phyloP scores from a whole-genome alignment of 2,888 invertebrate species.

The Pimpla rufipes region DNA sequence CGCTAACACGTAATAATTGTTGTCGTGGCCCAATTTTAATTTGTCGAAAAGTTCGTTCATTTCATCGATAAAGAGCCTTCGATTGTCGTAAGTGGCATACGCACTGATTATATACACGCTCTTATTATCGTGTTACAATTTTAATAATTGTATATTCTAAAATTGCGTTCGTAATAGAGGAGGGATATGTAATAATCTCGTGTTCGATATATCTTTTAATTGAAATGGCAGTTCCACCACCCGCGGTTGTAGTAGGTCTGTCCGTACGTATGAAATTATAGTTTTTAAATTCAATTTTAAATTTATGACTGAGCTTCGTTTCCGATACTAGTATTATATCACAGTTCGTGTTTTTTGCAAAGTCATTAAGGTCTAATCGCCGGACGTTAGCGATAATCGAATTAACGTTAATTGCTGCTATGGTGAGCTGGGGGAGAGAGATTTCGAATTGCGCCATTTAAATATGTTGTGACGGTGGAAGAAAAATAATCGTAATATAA shows the following conservation, averaged over 20 bases:
- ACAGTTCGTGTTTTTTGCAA: not conserved
- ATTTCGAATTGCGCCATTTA: not conserved
- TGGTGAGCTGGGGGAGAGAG: not conserved
- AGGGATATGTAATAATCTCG: no score
- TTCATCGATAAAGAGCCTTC: not conserved
- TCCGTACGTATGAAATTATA: no score
- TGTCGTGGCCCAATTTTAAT: not conserved
- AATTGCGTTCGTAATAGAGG: no score
- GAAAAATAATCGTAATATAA: not conserved
- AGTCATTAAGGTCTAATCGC: not conserved
- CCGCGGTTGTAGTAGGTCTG: no score
- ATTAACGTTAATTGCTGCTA: not conserved
- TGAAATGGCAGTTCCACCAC: no score
- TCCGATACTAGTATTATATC: not conserved
- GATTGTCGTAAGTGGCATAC: no score
- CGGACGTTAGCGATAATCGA: not conserved
- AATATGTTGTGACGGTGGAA: not conserved
- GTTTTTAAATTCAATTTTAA: no score
- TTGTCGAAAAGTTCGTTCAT: not conserved
- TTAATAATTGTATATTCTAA: no score
- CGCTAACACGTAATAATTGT: not conserved
- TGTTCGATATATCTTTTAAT: no score
- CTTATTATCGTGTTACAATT: no score
- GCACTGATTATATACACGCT: no score
- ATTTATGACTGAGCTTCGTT: no score